Percentiles rank a stretch among this genome's conserved stretches.
phyloP scores from a whole-genome alignment of 2,888 invertebrate genomes.

The Nemoura dubitans region DNA sequence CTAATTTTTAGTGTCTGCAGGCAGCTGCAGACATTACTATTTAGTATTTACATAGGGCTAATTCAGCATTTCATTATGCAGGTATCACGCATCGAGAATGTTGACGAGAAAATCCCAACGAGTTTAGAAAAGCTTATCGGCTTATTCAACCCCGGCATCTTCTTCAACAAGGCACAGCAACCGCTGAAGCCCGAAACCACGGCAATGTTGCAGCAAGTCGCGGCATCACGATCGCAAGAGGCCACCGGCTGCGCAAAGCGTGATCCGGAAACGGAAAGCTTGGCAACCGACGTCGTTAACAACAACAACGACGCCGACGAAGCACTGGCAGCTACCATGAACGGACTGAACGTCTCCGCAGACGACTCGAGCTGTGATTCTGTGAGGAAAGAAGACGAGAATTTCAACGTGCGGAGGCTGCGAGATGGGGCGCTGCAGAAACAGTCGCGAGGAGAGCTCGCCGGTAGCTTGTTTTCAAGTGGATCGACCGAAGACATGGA shows the following conservation, averaged over 20 bases:
- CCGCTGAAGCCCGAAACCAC: slow-evolving; percentile 26
- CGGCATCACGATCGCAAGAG: not conserved
- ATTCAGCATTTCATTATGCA: slow-evolving; percentile 57
- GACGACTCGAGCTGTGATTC: not conserved
- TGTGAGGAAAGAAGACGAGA: not conserved
- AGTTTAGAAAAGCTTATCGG: slow-evolving; percentile 73
- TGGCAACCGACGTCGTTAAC: slow-evolving; percentile 2
- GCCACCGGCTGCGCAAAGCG: not conserved
- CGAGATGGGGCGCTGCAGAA: not conserved
- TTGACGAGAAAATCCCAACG: slow-evolving; percentile 61
- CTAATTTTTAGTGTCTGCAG: too few species aligned
- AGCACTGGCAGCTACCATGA: not conserved
- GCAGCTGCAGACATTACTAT: too few species aligned
- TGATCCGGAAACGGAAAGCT: not conserved
- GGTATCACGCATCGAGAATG: slow-evolving; percentile 61
- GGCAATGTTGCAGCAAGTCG: not conserved
- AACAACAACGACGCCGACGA: slow-evolving; percentile 17
- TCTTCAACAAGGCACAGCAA: slow-evolving; percentile 46
- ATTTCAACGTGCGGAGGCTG: not conserved
- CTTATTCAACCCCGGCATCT: slow-evolving; percentile 66
- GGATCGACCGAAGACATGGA: slow-evolving; percentile 18
- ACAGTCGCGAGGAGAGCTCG: not conserved
- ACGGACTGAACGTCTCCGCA: not conserved
- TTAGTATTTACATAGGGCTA: too few species aligned
- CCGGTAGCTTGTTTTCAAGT: not conserved